These are phyloP conservation scores for Amblyraja radiata DNA, from an alignment of 2,797 vertebrate species.

Conservation along the genomic window DNA sequence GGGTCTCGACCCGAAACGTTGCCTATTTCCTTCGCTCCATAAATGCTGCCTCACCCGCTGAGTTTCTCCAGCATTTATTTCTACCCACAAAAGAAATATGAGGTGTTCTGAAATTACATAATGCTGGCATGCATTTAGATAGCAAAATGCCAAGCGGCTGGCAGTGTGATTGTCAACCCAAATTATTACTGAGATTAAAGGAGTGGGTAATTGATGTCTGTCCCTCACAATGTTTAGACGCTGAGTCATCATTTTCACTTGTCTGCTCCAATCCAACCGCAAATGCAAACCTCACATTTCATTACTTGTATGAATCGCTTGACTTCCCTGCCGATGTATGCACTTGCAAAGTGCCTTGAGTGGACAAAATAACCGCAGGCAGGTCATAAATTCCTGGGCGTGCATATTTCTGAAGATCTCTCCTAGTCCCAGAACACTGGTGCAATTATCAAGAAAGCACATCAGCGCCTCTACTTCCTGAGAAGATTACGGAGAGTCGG, in stretches of 20 bases:
- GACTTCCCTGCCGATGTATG: neutral
- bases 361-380: neutral
- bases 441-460: no score
- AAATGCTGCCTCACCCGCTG: no score
- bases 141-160: neutral
- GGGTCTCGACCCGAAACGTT: no score
- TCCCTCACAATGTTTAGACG: neutral
- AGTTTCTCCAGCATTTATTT: no score
- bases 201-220: neutral
- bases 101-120: neutral
- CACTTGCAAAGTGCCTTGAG: neutral
- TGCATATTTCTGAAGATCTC: no score
- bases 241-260: neutral
- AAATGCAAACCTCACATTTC: neutral
- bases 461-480: no score
- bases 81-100: no score
- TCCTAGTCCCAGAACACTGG: no score
- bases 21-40: no score
- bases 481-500: no score
- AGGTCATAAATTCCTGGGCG: neutral
- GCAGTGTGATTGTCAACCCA: neutral
- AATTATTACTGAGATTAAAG: slow-evolving; percentile 16
- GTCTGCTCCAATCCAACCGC: neutral
- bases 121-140: neutral
- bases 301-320: neutral